Evolutionary conservation across 2,797 vertebrate species (phyloP).

Genomic region (Ammospiza maritima): DNA sequence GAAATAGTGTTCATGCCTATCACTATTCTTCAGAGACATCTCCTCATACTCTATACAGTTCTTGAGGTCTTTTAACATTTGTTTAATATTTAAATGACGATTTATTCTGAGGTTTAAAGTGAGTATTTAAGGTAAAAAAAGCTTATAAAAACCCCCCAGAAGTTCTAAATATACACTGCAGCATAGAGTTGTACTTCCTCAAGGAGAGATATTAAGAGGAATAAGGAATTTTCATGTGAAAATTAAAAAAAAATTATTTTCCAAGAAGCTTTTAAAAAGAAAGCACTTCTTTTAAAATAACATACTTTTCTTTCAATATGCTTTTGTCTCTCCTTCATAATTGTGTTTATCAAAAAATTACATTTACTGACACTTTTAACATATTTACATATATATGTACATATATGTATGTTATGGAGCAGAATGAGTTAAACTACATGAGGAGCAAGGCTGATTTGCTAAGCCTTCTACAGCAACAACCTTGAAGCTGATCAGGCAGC

Average conservation of each 20-base stretch:
- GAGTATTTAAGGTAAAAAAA: neutral
- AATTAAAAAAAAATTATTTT: neutral
- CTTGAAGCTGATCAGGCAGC: neutral
- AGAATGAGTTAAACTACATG: neutral
- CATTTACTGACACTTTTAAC: neutral
- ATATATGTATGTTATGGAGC: neutral
- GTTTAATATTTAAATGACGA: neutral
- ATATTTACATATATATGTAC: neutral
- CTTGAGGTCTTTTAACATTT: neutral
- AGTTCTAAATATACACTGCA: neutral
- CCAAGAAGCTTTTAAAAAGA: neutral
- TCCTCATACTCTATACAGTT: neutral
- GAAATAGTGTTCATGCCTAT: neutral
- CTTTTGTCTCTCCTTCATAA: neutral
- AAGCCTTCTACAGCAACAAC: neutral
- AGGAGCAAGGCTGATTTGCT: neutral
- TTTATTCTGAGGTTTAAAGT: neutral
- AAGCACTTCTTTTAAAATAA: neutral
- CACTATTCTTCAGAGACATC: neutral
- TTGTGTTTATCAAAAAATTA: neutral
- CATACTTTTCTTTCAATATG: neutral
- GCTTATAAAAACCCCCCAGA: rapidly evolving
- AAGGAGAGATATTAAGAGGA: neutral
- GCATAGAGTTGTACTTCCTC: neutral
- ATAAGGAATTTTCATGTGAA: neutral